phyloP scores from a whole-genome alignment of 2,113 vertebrate species.

The Brachyhypopomus gauderio region DNA sequence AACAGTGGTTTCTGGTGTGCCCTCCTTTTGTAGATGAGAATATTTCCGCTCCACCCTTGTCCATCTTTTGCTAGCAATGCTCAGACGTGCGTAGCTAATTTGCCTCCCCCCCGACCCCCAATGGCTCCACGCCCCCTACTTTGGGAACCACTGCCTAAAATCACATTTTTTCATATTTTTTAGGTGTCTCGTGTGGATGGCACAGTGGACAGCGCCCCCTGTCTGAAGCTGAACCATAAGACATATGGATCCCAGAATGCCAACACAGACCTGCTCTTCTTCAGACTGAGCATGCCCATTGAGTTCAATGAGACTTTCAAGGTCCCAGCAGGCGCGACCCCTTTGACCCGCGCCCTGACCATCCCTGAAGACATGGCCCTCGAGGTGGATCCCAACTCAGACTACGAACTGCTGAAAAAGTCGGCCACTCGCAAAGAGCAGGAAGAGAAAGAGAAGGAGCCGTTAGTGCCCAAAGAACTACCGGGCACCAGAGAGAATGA shows the following conservation, averaged over 20 bases:
- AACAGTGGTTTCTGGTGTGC: too few species aligned
- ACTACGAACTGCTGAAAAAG: conserved; percentile 89
- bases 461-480: conserved; percentile 74
- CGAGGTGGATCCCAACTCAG: conserved; percentile 86
- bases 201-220: conserved; percentile 87
- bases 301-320: conserved; percentile 90
- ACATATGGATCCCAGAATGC: conserved; percentile 88
- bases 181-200: conserved; percentile 87
- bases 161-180: background rate
- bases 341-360: conserved; percentile 79
- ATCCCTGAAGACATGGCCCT: conserved; percentile 85
- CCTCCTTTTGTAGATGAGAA: too few species aligned
- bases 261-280: conserved; percentile 86
- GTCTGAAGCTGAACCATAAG: conserved; percentile 84
- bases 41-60: too few species aligned
- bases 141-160: background rate
- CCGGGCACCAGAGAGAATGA: conserved; percentile 74
- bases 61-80: too few species aligned
- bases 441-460: conserved; percentile 83
- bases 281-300: conserved; percentile 89
- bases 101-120: too few species aligned
- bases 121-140: too few species aligned
- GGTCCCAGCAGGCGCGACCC: conserved; percentile 80
- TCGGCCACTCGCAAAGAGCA: conserved; percentile 83
- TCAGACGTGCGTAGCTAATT: too few species aligned